These are phyloP conservation scores for Mohoua ochrocephala DNA, from an alignment of 2,113 vertebrate genomes.

Conservation along the genomic window DNA sequence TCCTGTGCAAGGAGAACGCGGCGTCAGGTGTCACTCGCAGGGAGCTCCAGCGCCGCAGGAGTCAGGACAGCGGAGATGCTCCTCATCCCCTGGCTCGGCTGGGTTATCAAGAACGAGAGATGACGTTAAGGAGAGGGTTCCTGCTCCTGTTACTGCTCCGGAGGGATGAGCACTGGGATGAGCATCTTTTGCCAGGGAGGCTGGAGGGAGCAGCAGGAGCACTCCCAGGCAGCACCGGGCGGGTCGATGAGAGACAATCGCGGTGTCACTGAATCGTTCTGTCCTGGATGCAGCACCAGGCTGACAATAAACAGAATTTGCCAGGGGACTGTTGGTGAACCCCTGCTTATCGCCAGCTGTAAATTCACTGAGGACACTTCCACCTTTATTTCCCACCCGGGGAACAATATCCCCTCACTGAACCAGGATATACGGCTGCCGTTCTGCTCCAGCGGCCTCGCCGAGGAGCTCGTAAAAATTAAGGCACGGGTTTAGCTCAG, in stretches of 20 bases:
- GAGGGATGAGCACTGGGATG: background rate
- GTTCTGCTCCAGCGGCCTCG: background rate
- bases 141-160: background rate
- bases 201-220: background rate
- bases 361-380: slow-evolving; percentile 47
- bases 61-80: background rate
- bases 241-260: background rate
- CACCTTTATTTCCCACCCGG: slow-evolving; percentile 40
- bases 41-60: background rate
- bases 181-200: background rate
- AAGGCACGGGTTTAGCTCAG: slow-evolving; percentile 42
- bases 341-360: slow-evolving; percentile 60
- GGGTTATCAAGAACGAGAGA: accelerated
- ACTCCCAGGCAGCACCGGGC: background rate
- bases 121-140: background rate
- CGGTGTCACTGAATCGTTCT: background rate
- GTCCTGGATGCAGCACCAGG: background rate
- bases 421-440: background rate
- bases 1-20: accelerated
- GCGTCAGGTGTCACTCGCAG: accelerated
- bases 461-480: slow-evolving; percentile 38
- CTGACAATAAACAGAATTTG: slow-evolving; percentile 61
- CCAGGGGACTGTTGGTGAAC: slow-evolving; percentile 45
- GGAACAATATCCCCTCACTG: slow-evolving; percentile 14
- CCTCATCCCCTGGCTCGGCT: background rate